Evolutionary conservation across 2,797 vertebrate genomes (phyloP), one percentile per base, ranked within the genome.

Genomic region (Hylomyscus alleni): DNA sequence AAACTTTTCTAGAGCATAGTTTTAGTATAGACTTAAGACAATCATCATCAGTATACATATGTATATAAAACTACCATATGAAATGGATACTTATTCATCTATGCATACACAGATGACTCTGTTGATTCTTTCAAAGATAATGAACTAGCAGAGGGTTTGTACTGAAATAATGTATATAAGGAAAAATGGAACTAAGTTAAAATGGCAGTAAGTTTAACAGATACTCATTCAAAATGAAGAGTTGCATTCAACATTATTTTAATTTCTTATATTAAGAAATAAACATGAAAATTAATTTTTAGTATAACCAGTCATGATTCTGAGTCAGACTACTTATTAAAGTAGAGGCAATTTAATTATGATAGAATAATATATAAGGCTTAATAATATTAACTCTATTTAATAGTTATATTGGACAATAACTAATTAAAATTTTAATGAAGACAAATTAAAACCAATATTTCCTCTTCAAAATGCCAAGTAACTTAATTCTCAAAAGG

Each of bases 391-490:
- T 86, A 82, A 82, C 37, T 72, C n/a, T 26, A 5, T 58, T 88
- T 86, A 93, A 94, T 86, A 19, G 44, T 73, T 88, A 81, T 3
- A 76, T 62, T 84, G 52, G 93, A 54, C 3, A 81, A 9, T 12
- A 54, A 37, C 29, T 78, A 84, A 90, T 94, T 93, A 86, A 75
- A 90, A 92, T n/a, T 72, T 75, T 88, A 93, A 82, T 93, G 56
- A 83, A 69, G 62, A 60, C 37, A 94, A 97, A 82, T 81, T 60
- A 82, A 69, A 97, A 34, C 15, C 54, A 77, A 20, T 65, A 93
- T 89, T 94, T 95, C 6, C 26, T 92, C 26, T 92, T 92, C 20
- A 87, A 96, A 97, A 69, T 92, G n/a, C 60, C 85, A 76, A 89
- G 31, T 29, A 80, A 80, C 31, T 90, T 10, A 92, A 82, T 75